Evolutionary conservation across 64 coral and sea anemone species (phyloP).

Genomic region (Pocillopora damicornis): DNA sequence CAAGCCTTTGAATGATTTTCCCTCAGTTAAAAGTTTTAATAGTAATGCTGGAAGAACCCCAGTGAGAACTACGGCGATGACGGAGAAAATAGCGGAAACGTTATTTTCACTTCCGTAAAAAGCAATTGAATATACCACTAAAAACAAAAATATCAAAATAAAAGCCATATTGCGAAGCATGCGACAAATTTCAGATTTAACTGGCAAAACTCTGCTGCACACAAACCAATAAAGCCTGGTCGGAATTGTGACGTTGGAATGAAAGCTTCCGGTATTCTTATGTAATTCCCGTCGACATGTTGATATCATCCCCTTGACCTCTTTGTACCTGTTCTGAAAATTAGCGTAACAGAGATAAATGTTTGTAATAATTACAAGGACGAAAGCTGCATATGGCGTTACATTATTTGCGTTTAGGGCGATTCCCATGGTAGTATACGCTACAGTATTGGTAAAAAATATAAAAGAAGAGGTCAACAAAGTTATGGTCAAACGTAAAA

Average conservation of each 20-base stretch:
- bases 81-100: neutral
- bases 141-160: conserved; percentile 1
- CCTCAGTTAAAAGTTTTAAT: neutral
- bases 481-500: neutral
- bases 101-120: neutral
- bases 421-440: neutral
- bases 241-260: neutral
- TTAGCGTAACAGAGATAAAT: neutral
- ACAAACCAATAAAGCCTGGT: neutral
- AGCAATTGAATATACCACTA: neutral
- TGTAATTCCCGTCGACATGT: neutral
- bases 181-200: conserved; percentile 1
- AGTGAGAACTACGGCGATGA: neutral
- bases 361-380: neutral
- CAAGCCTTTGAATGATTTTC: neutral
- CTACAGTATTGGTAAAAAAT: neutral
- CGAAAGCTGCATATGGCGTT: neutral
- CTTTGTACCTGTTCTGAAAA: neutral
- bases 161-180: conserved; percentile 3
- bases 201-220: neutral
- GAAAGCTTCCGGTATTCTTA: too few species aligned
- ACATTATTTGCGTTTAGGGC: neutral
- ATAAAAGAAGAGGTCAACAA: neutral
- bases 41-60: neutral
- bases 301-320: neutral